These are phyloP conservation scores for Cyprinodon tularosa DNA, from an alignment of 2,113 vertebrate genomes.

Conservation along the genomic window DNA sequence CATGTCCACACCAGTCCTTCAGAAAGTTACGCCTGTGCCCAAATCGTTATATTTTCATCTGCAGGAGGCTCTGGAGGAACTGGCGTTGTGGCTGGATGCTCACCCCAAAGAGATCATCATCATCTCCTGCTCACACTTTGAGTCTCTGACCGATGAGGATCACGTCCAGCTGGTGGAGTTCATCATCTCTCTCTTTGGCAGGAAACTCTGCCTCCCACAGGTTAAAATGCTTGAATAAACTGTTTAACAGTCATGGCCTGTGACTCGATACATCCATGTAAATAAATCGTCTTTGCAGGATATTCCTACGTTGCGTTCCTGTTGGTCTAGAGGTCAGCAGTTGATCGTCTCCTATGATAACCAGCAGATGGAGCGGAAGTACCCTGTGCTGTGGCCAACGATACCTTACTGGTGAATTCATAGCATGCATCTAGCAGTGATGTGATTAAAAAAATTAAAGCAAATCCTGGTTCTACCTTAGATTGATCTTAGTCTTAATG, in stretches of 20 bases:
- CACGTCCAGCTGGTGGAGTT: conserved; percentile 68
- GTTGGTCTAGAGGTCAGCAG: conserved; percentile 75
- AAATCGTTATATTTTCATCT: not conserved
- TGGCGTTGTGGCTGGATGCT: conserved; percentile 70
- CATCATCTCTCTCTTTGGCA: conserved; percentile 67
- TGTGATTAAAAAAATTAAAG: no score
- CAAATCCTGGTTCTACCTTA: no score
- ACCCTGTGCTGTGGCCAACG: conserved; percentile 70
- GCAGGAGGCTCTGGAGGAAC: conserved; percentile 74
- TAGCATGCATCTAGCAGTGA: not conserved
- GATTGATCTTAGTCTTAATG: no score
- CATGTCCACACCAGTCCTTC: no score
- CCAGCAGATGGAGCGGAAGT: conserved; percentile 35
- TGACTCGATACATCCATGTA: not conserved
- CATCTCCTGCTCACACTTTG: conserved; percentile 74
- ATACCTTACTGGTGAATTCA: conserved; percentile 77
- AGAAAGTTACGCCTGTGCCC: no score
- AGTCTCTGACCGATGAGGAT: conserved; percentile 57
- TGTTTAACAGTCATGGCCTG: no score
- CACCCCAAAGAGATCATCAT: conserved; percentile 78
- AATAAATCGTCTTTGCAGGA: conserved; percentile 49
- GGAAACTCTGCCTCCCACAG: conserved; percentile 70
- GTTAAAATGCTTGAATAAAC: conserved; percentile 21
- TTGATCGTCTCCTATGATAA: conserved; percentile 77
- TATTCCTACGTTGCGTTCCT: conserved; percentile 65